These are phyloP conservation scores for Cheilosia impressa DNA, from an alignment of 2,888 invertebrate genomes.

Conservation along the genomic window DNA sequence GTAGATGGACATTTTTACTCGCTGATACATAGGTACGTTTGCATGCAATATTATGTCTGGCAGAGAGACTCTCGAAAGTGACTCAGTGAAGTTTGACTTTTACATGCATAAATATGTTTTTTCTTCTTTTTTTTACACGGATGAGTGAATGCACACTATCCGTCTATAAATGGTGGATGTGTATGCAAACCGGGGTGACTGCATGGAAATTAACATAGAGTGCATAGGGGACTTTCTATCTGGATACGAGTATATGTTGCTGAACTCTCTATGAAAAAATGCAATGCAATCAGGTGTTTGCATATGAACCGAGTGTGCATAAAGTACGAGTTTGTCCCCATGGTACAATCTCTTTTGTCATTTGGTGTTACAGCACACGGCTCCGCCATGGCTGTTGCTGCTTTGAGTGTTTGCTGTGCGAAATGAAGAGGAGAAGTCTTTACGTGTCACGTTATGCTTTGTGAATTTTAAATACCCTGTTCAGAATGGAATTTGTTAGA, in stretches of 20 bases:
- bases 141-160: conserved; percentile 37
- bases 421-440: conserved; percentile 60
- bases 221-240: conserved; percentile 66
- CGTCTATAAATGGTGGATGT: conserved; percentile 4
- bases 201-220: conserved; percentile 61
- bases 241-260: background rate
- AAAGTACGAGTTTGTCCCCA: conserved; percentile 54
- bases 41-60: background rate
- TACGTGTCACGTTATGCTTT: conserved; percentile 72
- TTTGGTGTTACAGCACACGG: conserved; percentile 41
- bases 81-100: conserved; percentile 52
- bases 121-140: conserved; percentile 35
- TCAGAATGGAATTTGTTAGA: conserved; percentile 65
- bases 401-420: conserved; percentile 25
- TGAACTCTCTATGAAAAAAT: conserved; percentile 55
- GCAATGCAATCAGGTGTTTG: conserved; percentile 71
- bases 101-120: conserved; percentile 2
- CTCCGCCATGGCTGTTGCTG: background rate
- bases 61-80: conserved; percentile 40
- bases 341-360: conserved; percentile 70
- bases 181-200: conserved; percentile 40
- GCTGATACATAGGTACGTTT: background rate
- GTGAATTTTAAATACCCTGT: conserved; percentile 64
- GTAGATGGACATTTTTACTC: conserved; percentile 2
- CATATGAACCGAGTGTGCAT: conserved; percentile 63